These are phyloP conservation scores for Catalaphyllia jardinei DNA, from an alignment of 64 coral and sea anemone genomes.

Conservation along the genomic window DNA sequence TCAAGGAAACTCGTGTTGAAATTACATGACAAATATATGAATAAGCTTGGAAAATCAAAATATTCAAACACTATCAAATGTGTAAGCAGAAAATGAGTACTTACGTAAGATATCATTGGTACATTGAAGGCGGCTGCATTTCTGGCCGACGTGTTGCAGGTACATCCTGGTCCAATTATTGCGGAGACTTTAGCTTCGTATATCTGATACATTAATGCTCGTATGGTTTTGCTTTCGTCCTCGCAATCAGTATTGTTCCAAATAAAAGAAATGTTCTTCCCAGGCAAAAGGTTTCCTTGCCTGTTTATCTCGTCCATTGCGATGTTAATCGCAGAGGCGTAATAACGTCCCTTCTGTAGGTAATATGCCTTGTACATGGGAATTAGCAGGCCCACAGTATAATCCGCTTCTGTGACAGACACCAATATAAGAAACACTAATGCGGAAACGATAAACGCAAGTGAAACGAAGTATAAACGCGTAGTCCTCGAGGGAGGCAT, in stretches of 20 bases:
- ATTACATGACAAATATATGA: background rate
- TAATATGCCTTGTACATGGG: constrained; percentile 62
- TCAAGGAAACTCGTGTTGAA: background rate
- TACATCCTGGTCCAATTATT: constrained; percentile 85
- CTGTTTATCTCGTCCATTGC: constrained; percentile 81
- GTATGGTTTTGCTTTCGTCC: constrained; percentile 72
- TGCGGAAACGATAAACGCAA: background rate
- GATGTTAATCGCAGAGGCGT: constrained; percentile 78
- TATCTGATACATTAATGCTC: constrained; percentile 64
- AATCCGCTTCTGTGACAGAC: constrained; percentile 34
- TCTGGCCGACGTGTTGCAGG: constrained; percentile 70
- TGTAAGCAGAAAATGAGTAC: constrained; percentile 35
- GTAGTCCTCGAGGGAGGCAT: background rate
- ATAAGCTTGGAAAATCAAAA: background rate
- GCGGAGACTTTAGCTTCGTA: constrained; percentile 61
- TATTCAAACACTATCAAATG: background rate
- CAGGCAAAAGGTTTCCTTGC: constrained; percentile 68
- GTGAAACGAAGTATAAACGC: background rate
- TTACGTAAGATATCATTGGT: constrained; percentile 94
- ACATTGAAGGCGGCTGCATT: constrained; percentile 80
- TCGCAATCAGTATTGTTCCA: constrained; percentile 84
- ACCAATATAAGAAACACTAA: background rate
- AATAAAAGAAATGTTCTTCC: constrained; percentile 71
- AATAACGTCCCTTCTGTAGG: constrained; percentile 51
- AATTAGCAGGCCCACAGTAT: constrained; percentile 74